These are phyloP conservation scores for Bubo scandiacus DNA, from an alignment of 2,113 vertebrate species.

Conservation along the genomic window DNA sequence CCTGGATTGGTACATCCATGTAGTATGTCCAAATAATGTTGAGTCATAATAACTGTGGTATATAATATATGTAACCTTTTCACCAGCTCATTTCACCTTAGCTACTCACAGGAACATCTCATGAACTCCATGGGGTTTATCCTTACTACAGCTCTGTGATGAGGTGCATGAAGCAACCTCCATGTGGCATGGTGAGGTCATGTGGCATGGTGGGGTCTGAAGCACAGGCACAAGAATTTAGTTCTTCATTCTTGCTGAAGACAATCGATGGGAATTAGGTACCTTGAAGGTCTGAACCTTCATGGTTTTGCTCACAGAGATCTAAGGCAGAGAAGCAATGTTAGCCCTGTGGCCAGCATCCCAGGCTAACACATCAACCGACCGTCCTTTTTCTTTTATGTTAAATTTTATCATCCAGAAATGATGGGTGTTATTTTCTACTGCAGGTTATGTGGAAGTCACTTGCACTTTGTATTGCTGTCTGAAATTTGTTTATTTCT, in stretches of 20 bases:
- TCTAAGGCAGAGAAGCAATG: not conserved
- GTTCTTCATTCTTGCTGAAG: not conserved
- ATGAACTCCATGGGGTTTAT: not conserved
- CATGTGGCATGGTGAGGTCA: accelerated
- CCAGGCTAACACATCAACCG: not conserved
- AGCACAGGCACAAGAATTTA: not conserved
- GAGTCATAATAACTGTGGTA: not conserved
- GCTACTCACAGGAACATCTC: not conserved
- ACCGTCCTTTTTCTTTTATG: not conserved
- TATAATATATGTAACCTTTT: not conserved
- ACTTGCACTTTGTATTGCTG: not conserved
- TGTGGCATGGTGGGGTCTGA: not conserved
- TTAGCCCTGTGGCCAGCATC: not conserved
- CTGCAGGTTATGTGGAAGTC: not conserved
- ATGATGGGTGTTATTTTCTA: not conserved
- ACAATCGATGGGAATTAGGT: not conserved
- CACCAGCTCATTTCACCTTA: not conserved
- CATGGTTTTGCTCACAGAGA: not conserved
- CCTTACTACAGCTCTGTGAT: not conserved
- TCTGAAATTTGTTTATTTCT: not conserved
- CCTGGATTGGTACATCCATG: not conserved
- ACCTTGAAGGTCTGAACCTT: not conserved
- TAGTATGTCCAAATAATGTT: not conserved
- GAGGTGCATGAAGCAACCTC: not conserved
- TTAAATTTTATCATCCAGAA: not conserved